A percentile compares a stretch with the other conserved stretches of the same genome.
phyloP scores from a whole-genome alignment of 2,888 invertebrate genomes.

The Candidula unifasciata region DNA sequence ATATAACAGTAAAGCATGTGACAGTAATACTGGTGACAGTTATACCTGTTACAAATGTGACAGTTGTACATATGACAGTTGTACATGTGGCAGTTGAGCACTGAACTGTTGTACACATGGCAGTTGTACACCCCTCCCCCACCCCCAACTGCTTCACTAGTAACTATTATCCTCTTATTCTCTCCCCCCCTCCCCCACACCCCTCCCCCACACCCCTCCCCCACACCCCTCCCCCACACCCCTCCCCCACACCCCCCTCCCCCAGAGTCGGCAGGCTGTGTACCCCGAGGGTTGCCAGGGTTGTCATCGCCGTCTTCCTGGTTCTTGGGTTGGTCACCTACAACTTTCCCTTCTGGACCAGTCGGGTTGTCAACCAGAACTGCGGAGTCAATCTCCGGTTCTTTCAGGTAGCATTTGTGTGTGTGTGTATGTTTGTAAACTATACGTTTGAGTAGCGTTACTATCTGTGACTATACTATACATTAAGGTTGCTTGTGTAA shows the following conservation, averaged over 20 bases:
- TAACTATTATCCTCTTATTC: neutral
- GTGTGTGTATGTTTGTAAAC: neutral
- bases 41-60: too few species aligned
- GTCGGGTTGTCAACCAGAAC: conserved; percentile 41
- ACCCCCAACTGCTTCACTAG: neutral
- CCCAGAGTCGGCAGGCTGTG: conserved; percentile 48
- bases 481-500: too few species aligned
- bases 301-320: conserved; percentile 47
- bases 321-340: conserved; percentile 53
- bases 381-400: neutral
- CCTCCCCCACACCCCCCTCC: neutral
- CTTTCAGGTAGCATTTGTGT: neutral
- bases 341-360: conserved; percentile 60
- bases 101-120: too few species aligned
- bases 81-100: too few species aligned
- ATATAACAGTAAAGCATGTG: too few species aligned
- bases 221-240: neutral
- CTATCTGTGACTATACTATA: too few species aligned
- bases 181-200: neutral
- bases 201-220: neutral
- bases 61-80: too few species aligned
- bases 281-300: conserved; percentile 52
- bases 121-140: too few species aligned
- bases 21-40: too few species aligned
- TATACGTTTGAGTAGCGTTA: too few species aligned